phyloP scores from a whole-genome alignment of 2,888 invertebrate genomes.

The Cabera pusaria region DNA sequence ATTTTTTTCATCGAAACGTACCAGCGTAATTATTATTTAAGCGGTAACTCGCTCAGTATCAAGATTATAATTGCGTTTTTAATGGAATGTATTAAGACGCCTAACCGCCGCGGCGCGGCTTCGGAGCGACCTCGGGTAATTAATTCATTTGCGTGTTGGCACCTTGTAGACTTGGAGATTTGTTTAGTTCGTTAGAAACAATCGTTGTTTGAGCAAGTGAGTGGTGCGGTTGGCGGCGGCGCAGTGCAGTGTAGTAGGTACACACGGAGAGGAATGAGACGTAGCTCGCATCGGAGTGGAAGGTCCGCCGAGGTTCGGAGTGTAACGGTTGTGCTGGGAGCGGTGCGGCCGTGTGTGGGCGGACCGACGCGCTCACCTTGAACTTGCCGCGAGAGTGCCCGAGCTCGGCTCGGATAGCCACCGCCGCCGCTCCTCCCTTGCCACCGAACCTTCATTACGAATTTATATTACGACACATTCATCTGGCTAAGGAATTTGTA shows the following conservation, averaged over 20 bases:
- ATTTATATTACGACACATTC: conserved; percentile 38
- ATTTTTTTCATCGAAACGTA: conserved; percentile 23
- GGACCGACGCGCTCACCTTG: conserved; percentile 81
- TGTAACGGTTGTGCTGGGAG: conserved; percentile 68
- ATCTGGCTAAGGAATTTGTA: conserved; percentile 40
- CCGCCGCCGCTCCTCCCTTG: conserved; percentile 25
- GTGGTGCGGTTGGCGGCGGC: conserved; percentile 37
- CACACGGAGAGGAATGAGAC: conserved; percentile 43
- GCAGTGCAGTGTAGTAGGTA: conserved; percentile 14
- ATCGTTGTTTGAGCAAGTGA: conserved; percentile 54
- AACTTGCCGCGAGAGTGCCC: conserved; percentile 76
- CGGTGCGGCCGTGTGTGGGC: conserved; percentile 63
- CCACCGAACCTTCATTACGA: no score
- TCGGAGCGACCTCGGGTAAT: conserved; percentile 31
- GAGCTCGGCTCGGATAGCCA: conserved; percentile 38
- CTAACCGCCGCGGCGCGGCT: conserved; percentile 14
- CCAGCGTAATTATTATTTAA: conserved; percentile 28
- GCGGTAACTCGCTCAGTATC: conserved; percentile 20
- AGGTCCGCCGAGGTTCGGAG: conserved; percentile 61
- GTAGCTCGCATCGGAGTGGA: conserved; percentile 50
- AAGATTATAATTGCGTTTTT: conserved; percentile 25
- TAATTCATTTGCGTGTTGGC: conserved; percentile 46
- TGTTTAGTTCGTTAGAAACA: conserved; percentile 46
- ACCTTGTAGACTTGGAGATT: conserved; percentile 37
- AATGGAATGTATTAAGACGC: conserved; percentile 20